Percentiles rank a stretch among this genome's conserved stretches.
phyloP scores from a whole-genome alignment of 2,888 invertebrate genomes.

The Dascillus cervinus region DNA sequence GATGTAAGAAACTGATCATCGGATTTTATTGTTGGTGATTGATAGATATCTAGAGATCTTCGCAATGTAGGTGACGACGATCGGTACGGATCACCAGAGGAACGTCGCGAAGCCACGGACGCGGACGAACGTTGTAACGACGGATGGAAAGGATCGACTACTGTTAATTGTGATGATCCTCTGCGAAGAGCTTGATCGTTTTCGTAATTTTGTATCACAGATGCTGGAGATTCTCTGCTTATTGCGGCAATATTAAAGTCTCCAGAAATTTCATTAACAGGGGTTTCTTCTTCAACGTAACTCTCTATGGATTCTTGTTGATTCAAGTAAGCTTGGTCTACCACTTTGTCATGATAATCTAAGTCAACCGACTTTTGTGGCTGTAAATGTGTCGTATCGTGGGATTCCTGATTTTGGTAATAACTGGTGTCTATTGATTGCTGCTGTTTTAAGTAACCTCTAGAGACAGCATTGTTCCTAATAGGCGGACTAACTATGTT shows the following conservation, averaged over 20 bases:
- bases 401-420: slow-evolving; percentile 15
- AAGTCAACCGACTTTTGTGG: no score
- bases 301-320: slow-evolving; percentile 44
- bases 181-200: slow-evolving; percentile 31
- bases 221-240: slow-evolving; percentile 41
- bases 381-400: slow-evolving; percentile 4
- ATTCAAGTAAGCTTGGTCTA: slow-evolving; percentile 17
- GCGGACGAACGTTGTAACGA: slow-evolving; percentile 25
- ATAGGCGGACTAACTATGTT: slow-evolving; percentile 13
- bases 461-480: slow-evolving; percentile 19
- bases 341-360: slow-evolving; percentile 12
- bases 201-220: slow-evolving; percentile 42
- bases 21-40: slow-evolving; percentile 8
- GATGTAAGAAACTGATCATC: slow-evolving; percentile 25
- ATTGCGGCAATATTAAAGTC: slow-evolving; percentile 34
- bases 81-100: slow-evolving; percentile 22
- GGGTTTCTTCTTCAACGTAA: slow-evolving; percentile 40
- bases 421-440: slow-evolving; percentile 40
- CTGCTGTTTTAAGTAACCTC: slow-evolving; percentile 43
- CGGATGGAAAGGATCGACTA: slow-evolving; percentile 50
- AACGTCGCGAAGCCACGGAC: slow-evolving; percentile 19
- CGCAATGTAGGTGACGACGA: slow-evolving; percentile 46
- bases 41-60: slow-evolving; percentile 30
- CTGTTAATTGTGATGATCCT: slow-evolving; percentile 43
- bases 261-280: slow-evolving; percentile 20